These are phyloP conservation scores for Cygnus buccinator DNA, from an alignment of 2,113 vertebrate genomes.

Conservation along the genomic window DNA sequence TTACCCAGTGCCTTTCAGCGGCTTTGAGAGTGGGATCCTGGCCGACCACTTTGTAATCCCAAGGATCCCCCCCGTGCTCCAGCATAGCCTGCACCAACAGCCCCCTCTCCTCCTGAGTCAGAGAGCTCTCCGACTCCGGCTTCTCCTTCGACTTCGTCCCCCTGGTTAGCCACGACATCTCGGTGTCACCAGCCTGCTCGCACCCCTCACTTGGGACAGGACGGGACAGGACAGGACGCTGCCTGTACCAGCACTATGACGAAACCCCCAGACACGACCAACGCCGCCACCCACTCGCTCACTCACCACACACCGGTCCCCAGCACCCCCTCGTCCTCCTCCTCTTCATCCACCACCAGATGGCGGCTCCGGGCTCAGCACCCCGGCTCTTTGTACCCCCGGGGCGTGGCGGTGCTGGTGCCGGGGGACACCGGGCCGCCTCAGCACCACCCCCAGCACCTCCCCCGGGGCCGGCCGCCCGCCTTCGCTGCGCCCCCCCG, in stretches of 20 bases:
- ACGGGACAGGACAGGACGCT: too few relatives aligned
- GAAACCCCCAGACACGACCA: too few relatives aligned
- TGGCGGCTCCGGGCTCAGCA: fast-evolving
- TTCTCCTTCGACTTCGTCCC: neutral
- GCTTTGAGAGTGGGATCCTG: neutral
- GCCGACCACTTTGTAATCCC: neutral
- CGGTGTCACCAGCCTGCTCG: too few relatives aligned
- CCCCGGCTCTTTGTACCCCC: too few relatives aligned
- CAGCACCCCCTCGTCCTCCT: neutral
- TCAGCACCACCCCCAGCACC: neutral
- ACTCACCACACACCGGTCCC: neutral
- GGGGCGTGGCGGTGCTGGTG: fast-evolving
- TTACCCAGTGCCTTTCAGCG: neutral
- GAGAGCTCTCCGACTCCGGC: neutral
- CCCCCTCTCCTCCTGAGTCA: neutral
- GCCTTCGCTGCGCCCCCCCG: neutral
- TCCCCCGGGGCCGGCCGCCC: neutral
- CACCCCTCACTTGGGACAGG: too few relatives aligned
- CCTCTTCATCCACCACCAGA: fast-evolving
- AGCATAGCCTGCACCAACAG: neutral
- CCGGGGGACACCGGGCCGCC: too few relatives aligned
- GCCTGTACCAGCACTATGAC: too few relatives aligned
- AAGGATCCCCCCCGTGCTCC: constrained; percentile 28
- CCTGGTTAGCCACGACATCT: neutral
- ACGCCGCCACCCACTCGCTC: too few relatives aligned